Evolutionary conservation across 2,888 invertebrate genomes (phyloP).

Genomic region (Arctia plantaginis): DNA sequence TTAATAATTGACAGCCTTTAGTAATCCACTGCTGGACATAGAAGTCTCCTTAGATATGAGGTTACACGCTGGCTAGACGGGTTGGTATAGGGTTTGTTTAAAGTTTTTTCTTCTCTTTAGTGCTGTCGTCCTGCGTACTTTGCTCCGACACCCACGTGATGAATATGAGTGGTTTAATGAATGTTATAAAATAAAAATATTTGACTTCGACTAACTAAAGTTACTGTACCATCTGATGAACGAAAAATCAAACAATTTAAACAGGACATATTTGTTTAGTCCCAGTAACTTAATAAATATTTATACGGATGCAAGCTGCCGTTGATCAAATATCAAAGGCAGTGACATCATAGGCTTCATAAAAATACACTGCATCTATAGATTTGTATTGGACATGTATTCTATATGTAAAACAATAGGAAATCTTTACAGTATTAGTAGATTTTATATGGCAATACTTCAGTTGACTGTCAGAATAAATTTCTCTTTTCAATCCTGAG

Average conservation of each 20-base stretch:
- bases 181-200: too few relatives aligned
- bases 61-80: too few relatives aligned
- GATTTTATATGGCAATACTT: neutral
- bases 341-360: conserved; percentile 50
- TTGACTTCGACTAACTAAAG: neutral
- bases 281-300: conserved; percentile 61
- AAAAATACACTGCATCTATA: conserved; percentile 21
- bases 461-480: too few relatives aligned
- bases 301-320: conserved; percentile 54
- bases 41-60: too few relatives aligned
- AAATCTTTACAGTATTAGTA: neutral
- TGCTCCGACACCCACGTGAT: too few relatives aligned
- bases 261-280: conserved; percentile 34
- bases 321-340: conserved; percentile 69
- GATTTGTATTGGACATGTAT: conserved; percentile 8
- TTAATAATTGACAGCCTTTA: too few relatives aligned
- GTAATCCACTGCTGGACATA: too few relatives aligned
- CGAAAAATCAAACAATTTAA: conserved; percentile 7
- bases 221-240: neutral
- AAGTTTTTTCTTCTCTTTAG: too few relatives aligned
- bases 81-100: too few relatives aligned
- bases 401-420: neutral
- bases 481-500: too few relatives aligned
- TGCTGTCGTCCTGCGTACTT: too few relatives aligned
- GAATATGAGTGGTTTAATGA: too few relatives aligned